Evolutionary conservation across 1,140 invertebrate species (phyloP).

Genomic region (Manduca sexta): DNA sequence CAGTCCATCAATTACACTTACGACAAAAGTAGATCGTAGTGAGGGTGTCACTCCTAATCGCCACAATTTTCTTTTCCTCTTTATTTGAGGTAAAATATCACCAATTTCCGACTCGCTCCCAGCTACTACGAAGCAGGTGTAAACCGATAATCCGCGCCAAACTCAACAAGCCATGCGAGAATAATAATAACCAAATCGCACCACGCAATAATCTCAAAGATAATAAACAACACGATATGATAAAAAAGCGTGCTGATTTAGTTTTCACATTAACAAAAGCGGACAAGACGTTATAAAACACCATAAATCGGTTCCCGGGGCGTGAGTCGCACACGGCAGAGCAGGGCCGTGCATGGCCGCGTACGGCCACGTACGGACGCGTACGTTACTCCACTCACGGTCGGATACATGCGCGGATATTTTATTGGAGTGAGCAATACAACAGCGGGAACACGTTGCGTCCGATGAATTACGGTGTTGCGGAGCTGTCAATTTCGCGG

Average conservation of each 20-base stretch:
- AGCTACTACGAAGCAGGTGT: too few species aligned
- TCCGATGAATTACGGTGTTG: conserved; percentile 47
- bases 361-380: background rate
- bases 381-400: conserved; percentile 22
- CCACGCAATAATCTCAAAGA: background rate
- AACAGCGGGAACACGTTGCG: conserved; percentile 32
- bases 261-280: conserved; percentile 67
- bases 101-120: too few species aligned
- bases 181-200: too few species aligned
- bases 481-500: conserved; percentile 59
- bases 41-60: too few species aligned
- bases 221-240: conserved; percentile 18
- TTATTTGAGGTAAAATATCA: too few species aligned
- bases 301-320: conserved; percentile 59
- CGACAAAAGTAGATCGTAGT: too few species aligned
- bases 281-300: conserved; percentile 58
- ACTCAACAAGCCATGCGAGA: too few species aligned
- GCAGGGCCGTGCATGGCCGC: conserved; percentile 1
- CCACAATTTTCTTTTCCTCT: too few species aligned
- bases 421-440: conserved; percentile 48
- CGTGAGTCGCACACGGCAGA: conserved; percentile 15
- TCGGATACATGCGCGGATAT: conserved; percentile 39
- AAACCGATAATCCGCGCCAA: too few species aligned
- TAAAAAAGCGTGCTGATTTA: conserved; percentile 43
- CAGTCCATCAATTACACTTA: too few species aligned